These are phyloP conservation scores for Etheostoma spectabile DNA, from an alignment of 2,113 vertebrate genomes.

Conservation along the genomic window DNA sequence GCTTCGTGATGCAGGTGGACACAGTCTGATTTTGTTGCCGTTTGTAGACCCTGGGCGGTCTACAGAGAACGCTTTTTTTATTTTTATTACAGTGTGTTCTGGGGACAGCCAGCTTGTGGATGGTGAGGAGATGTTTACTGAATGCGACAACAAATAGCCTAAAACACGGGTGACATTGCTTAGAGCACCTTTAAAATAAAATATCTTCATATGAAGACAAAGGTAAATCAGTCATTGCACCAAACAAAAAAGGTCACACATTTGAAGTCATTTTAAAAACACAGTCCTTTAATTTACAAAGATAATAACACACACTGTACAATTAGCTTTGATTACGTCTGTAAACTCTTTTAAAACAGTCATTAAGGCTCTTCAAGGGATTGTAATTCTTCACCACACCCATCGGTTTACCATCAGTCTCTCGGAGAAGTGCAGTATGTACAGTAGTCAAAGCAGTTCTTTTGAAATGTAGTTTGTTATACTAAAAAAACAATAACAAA, in stretches of 20 bases:
- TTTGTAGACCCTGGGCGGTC: too few species aligned
- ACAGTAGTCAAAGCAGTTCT: neutral
- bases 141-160: too few species aligned
- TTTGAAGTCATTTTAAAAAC: conserved; percentile 47
- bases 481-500: conserved; percentile 2
- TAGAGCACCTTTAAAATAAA: neutral
- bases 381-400: conserved; percentile 20
- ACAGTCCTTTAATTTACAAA: conserved; percentile 63
- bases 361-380: conserved; percentile 46
- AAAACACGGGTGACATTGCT: too few species aligned
- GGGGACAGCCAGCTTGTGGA: too few species aligned
- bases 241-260: conserved; percentile 18
- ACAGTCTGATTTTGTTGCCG: too few species aligned
- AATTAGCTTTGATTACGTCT: conserved; percentile 21
- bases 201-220: neutral
- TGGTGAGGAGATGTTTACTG: too few species aligned
- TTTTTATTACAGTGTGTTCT: too few species aligned
- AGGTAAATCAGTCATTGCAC: neutral
- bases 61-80: too few species aligned
- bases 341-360: conserved; percentile 48
- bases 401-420: conserved; percentile 18
- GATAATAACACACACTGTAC: conserved; percentile 52
- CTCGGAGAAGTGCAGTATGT: neutral
- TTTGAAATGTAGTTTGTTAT: neutral
- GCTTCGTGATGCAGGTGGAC: too few species aligned